Base-by-base conservation (phyloP, 2,888 invertebrate genomes). In the Endotricha flammealis region DNA sequence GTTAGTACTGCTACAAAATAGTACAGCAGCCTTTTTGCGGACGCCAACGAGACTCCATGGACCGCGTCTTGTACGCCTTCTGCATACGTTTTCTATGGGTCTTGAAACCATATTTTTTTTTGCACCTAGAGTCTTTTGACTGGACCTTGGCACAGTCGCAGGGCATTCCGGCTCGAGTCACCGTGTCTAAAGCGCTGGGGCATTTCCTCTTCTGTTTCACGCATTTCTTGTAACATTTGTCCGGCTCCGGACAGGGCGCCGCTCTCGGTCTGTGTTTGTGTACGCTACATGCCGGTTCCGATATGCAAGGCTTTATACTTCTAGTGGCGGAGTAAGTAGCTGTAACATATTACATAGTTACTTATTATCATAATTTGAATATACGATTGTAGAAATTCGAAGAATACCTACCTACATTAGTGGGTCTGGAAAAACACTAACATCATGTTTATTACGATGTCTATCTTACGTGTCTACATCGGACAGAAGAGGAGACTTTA, bases 231-330 rank as follows among this genome's bases (percentile, higher is more conserved):
- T 70, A 80, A 50, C 83, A 85, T 40, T 68, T 57, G 38, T 81
- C 76, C 22, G 79, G 82, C n/a, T 66, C 38, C 7, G 73, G 66
- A 39, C 83, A 83, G 3, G 81, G 77, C 10, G 73, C 55, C 20
- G 75, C 68, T 22, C 73, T 64, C 1, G 78, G 83, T 44, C 79
- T 64, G 44, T 78, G 80, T 32, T 47, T 71, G 57, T 81, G 82
- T 8, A 51, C 57, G 44, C 72, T 73, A 58, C 83, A 82, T 48
- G 71, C 57, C 24, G 83, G 77, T 24, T 65, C 75, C 29, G 82
- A 78, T 35, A 74, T 53, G 48, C 83, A 83, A 28, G 81, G 74
- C 56, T 78, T 80, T 39, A 73, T 22, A 52, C 69, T 60, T 39
- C 64, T 68, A 22, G 44, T 48, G 11, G 22, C 22, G 12, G 65